Evolutionary conservation across 2,888 invertebrate genomes (phyloP).

Genomic region (Athalia circularis): DNA sequence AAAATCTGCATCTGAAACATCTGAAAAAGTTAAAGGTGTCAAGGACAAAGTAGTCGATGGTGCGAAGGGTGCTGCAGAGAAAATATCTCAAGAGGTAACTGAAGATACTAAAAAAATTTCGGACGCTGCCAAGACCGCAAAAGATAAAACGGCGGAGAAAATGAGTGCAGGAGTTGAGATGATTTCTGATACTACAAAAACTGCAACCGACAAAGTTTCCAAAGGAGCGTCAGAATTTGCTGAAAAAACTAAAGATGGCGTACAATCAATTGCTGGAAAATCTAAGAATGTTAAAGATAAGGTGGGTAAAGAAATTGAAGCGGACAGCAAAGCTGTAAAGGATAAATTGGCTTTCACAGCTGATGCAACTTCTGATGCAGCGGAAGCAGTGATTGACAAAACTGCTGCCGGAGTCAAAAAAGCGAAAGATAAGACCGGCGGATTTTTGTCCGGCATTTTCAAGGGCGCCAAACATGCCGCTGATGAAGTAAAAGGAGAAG

Average conservation of each 20-base stretch:
- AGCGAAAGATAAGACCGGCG: conserved; percentile 56
- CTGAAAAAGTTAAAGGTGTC: conserved; percentile 33
- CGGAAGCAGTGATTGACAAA: conserved; percentile 47
- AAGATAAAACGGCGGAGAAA: conserved; percentile 44
- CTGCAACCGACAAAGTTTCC: conserved; percentile 45
- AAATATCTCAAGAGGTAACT: conserved; percentile 25
- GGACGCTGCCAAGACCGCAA: conserved; percentile 36
- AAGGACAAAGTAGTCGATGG: conserved; percentile 62
- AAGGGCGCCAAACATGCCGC: conserved; percentile 55
- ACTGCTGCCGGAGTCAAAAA: conserved; percentile 54
- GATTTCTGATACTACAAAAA: conserved; percentile 49
- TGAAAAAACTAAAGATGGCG: conserved; percentile 46
- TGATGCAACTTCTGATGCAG: conserved; percentile 46
- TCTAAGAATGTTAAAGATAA: conserved; percentile 50
- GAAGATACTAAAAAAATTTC: conserved; percentile 44
- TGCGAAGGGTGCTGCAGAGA: conserved; percentile 58
- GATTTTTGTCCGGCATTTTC: conserved; percentile 58
- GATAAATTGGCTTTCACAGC: conserved; percentile 51
- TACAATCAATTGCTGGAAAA: conserved; percentile 45
- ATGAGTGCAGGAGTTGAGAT: conserved; percentile 31
- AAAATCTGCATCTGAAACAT: conserved; percentile 51
- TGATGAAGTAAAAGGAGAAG: conserved; percentile 55
- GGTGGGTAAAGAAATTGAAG: conserved; percentile 49
- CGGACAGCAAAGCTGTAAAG: conserved; percentile 49
- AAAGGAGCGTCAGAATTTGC: conserved; percentile 4